Evolutionary conservation across 1,140 invertebrate genomes (phyloP).

Genomic region (Centruroides sculpturatus): DNA sequence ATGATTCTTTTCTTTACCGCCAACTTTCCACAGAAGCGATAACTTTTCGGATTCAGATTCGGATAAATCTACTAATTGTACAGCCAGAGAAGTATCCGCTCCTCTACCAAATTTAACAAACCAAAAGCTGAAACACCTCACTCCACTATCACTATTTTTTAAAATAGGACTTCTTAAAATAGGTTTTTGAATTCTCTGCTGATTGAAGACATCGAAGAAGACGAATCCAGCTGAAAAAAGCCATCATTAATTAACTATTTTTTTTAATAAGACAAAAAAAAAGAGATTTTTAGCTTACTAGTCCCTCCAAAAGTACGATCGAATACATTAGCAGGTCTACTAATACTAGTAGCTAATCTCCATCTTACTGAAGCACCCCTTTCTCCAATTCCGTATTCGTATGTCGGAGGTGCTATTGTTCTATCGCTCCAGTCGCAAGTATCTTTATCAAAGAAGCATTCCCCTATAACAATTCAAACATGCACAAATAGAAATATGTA

Average conservation of each 20-base stretch:
- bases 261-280: conserved; percentile 14
- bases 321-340: conserved; percentile 44
- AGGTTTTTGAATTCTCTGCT: conserved; percentile 27
- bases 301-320: conserved; percentile 45
- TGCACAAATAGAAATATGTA: no score
- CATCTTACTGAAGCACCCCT: conserved; percentile 27
- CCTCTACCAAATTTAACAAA: conserved; percentile 25
- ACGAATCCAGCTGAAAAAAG: conserved; percentile 38
- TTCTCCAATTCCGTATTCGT: conserved; percentile 4
- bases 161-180: conserved; percentile 20
- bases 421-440: conserved; percentile 40
- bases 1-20: conserved; percentile 24
- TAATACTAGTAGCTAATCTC: conserved; percentile 41
- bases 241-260: not conserved
- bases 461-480: conserved; percentile 25
- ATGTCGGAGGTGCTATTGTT: conserved; percentile 3
- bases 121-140: conserved; percentile 44
- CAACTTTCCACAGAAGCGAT: conserved; percentile 12
- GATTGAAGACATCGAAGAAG: conserved; percentile 51
- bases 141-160: conserved; percentile 17
- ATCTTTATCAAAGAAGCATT: conserved; percentile 48
- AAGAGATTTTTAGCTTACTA: no score
- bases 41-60: not conserved
- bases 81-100: conserved; percentile 18
- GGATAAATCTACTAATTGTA: conserved; percentile 5